These are phyloP conservation scores for Peromyscus attwateri DNA, from an alignment of 2,797 vertebrate species.

Conservation along the genomic window DNA sequence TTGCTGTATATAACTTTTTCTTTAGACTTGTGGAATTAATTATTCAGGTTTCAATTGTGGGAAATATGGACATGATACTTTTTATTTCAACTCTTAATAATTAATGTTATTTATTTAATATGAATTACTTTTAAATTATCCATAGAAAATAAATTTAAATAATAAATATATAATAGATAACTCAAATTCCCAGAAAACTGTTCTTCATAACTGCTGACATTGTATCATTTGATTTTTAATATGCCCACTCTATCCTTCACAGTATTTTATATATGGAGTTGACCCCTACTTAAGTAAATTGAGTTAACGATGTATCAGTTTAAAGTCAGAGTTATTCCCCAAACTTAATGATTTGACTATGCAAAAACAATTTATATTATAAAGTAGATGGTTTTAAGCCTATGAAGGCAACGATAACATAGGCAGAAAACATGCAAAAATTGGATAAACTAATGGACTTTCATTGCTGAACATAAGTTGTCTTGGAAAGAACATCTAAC, in stretches of 20 bases:
- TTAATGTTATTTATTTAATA: background rate
- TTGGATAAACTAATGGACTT: slow-evolving; percentile 75
- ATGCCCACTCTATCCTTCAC: rapidly evolving
- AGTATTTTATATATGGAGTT: background rate
- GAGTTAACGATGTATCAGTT: background rate
- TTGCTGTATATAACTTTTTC: background rate
- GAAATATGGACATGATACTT: background rate
- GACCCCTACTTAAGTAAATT: background rate
- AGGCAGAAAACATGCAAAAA: slow-evolving; percentile 69
- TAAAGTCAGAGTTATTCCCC: background rate
- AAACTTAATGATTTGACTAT: background rate
- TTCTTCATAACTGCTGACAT: background rate
- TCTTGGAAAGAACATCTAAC: slow-evolving; percentile 73
- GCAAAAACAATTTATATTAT: slow-evolving; percentile 18
- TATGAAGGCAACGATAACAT: slow-evolving; percentile 68
- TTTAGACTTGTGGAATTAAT: background rate
- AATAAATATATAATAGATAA: background rate
- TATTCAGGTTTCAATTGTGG: background rate
- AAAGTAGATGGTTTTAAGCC: slow-evolving; percentile 60
- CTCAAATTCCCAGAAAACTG: background rate
- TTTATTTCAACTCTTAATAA: background rate
- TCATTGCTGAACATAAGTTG: slow-evolving; percentile 74
- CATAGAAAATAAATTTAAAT: background rate
- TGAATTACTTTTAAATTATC: background rate
- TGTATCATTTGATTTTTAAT: background rate